Base-by-base conservation (phyloP, 2,888 invertebrate genomes). In the Heteromurus nitidus region DNA sequence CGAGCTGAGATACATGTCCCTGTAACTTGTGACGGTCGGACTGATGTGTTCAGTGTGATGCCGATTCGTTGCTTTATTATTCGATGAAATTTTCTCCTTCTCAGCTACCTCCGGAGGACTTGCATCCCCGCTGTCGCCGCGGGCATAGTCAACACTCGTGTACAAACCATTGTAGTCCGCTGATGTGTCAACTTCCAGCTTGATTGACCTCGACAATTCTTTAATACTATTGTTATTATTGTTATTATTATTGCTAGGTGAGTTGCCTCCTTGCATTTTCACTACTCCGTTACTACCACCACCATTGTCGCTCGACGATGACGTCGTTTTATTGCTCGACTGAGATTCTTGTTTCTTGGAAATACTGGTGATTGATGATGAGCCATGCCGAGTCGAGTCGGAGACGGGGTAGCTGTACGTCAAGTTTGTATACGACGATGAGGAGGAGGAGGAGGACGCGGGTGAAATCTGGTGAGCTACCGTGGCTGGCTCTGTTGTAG, bases 381-480 rank as follows among this genome's bases (percentile, higher is more conserved):
- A 42, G 44, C 62, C 26, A 28, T 67, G 62, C 62, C 30, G 22
- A 5, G 16, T 60, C 16, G 65, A 44, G 30, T 18, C 55, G 44
- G 80, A 73, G 7, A 22, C 5, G 11, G 74, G 74, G 31, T 69
- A 80, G 42, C 80, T 80, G 69, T 68, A 80, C 47, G 68, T 80
- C 1, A 80, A 68, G 44, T 80, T 80, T 26, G 80, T 80, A 44
- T 80, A 80, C 31, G 80, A 80, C 3, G 79, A 65, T 44, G 67
- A 67, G 1, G 80, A 75, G 13, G 68, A 50, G 20, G 80, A 73
- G 28, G 76, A 75, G 3, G 82, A 68, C 53, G 69, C 69, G 36
- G 80, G 80, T 22, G 69, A 74, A 62, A 80, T 80, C 30, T 69
- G 80, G 60, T 80, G 80, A 67, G 50, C 72, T 70, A 72, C 47